phyloP scores from a whole-genome alignment of 2,113 vertebrate genomes.

The sheep (Ovis aries) region DNA sequence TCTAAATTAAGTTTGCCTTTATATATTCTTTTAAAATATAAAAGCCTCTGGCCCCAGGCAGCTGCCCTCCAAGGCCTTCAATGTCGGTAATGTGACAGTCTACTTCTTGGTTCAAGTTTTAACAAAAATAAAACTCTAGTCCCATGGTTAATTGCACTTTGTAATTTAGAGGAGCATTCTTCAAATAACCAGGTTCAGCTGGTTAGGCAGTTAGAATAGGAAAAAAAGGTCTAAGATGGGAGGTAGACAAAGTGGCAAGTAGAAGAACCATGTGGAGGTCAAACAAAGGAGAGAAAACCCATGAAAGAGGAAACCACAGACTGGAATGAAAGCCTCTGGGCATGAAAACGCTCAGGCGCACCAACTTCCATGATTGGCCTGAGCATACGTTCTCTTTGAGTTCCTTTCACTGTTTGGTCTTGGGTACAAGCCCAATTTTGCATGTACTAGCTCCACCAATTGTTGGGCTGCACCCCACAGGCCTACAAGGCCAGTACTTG shows the following conservation, averaged over 20 bases:
- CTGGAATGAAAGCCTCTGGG: not conserved
- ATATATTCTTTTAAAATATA: too few species aligned
- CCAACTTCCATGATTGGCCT: accelerated
- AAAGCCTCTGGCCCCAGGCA: too few species aligned
- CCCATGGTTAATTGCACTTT: too few species aligned
- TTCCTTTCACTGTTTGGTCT: not conserved
- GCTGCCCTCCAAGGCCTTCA: too few species aligned
- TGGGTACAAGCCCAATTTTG: not conserved
- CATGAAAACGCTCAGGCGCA: not conserved
- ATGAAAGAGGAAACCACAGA: not conserved
- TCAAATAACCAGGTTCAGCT: not conserved
- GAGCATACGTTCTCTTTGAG: not conserved
- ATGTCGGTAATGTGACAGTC: too few species aligned
- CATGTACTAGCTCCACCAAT: not conserved
- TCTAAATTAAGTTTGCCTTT: too few species aligned
- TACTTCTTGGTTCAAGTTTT: too few species aligned
- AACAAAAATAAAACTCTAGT: too few species aligned
- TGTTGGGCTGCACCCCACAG: not conserved
- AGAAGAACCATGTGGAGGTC: not conserved
- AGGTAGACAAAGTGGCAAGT: not conserved
- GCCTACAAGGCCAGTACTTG: not conserved
- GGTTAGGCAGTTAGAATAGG: not conserved
- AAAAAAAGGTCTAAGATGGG: not conserved
- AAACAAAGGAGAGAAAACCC: not conserved
- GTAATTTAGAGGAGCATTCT: too few species aligned